A percentile compares a stretch with the other conserved stretches of the same genome.
Conservation (phyloP, 2,888 invertebrate species). For the Maniola hyperantus region DNA sequence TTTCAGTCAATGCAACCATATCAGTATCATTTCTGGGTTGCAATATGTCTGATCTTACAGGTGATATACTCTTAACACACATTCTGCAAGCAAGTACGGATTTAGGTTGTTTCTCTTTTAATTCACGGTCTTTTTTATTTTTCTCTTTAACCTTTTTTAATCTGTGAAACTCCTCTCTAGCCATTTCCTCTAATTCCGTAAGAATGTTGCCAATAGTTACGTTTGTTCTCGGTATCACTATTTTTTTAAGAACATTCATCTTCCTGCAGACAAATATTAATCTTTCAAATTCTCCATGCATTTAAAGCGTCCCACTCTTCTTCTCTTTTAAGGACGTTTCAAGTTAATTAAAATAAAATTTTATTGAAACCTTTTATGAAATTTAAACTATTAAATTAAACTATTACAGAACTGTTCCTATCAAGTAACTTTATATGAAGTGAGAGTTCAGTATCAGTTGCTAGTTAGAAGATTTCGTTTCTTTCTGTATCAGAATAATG, state of each 20-base stretch:
- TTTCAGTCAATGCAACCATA: background rate
- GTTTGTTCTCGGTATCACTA: slow-evolving; percentile 51
- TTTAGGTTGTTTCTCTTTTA: slow-evolving; percentile 25
- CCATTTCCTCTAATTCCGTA: slow-evolving; percentile 52
- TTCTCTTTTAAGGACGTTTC: slow-evolving; percentile 45
- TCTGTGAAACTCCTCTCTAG: slow-evolving; percentile 52
- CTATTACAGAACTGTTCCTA: background rate
- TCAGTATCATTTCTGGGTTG: background rate
- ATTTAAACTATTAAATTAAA: background rate
- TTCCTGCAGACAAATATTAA: slow-evolving; percentile 48
- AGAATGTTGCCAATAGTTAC: slow-evolving; percentile 49
- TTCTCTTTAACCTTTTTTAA: slow-evolving; percentile 49
- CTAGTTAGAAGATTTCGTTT: background rate
- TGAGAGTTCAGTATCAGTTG: background rate
- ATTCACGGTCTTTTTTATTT: slow-evolving; percentile 35
- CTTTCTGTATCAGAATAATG: background rate
- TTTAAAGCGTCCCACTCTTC: slow-evolving; percentile 40
- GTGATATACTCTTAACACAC: background rate
- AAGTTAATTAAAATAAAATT: background rate
- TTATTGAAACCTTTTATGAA: background rate
- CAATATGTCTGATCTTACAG: background rate
- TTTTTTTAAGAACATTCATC: slow-evolving; percentile 50
- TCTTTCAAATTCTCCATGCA: slow-evolving; percentile 6
- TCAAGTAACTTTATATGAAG: background rate
- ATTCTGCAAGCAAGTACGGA: background rate